These are phyloP conservation scores for Thunnus albacares DNA, from an alignment of 2,797 vertebrate genomes.

Conservation along the genomic window DNA sequence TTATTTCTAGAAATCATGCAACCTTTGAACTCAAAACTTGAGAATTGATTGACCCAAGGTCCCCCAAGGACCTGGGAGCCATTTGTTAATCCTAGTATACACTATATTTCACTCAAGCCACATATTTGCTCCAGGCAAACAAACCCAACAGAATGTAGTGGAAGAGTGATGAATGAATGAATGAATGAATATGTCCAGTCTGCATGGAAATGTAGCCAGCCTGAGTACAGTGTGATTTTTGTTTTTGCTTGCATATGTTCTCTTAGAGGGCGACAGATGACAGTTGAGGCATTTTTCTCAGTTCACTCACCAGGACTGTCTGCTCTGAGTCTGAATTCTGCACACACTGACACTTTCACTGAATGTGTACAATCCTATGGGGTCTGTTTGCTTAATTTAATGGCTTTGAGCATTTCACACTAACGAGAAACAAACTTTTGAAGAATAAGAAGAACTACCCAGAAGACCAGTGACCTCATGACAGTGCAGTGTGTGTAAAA, in stretches of 20 bases:
- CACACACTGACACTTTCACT: neutral
- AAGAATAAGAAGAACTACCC: slow-evolving; percentile 5
- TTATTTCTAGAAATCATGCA: neutral
- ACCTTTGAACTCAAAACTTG: neutral
- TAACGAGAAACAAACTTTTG: slow-evolving; percentile 23
- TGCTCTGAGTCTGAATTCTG: neutral
- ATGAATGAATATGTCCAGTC: slow-evolving; percentile 27
- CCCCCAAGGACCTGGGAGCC: neutral
- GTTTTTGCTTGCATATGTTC: slow-evolving; percentile 26
- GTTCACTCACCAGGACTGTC: neutral
- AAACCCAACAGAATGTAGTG: slow-evolving; percentile 31
- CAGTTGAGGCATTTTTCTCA: slow-evolving; percentile 20
- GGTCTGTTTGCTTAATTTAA: slow-evolving; percentile 6
- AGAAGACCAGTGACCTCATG: slow-evolving; percentile 37
- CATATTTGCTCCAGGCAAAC: slow-evolving; percentile 51
- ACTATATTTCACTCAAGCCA: slow-evolving; percentile 23
- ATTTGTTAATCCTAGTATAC: slow-evolving; percentile 27
- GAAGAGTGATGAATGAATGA: slow-evolving; percentile 7
- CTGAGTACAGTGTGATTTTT: neutral
- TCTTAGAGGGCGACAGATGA: slow-evolving; percentile 28
- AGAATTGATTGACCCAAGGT: neutral
- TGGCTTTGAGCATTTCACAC: slow-evolving; percentile 20
- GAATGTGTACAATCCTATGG: neutral
- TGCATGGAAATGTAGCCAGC: slow-evolving; percentile 13
- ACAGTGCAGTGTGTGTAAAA: slow-evolving; percentile 26